Evolutionary conservation across 2,797 vertebrate genomes (phyloP).

Genomic region (Pantherophis alleghaniensis): DNA sequence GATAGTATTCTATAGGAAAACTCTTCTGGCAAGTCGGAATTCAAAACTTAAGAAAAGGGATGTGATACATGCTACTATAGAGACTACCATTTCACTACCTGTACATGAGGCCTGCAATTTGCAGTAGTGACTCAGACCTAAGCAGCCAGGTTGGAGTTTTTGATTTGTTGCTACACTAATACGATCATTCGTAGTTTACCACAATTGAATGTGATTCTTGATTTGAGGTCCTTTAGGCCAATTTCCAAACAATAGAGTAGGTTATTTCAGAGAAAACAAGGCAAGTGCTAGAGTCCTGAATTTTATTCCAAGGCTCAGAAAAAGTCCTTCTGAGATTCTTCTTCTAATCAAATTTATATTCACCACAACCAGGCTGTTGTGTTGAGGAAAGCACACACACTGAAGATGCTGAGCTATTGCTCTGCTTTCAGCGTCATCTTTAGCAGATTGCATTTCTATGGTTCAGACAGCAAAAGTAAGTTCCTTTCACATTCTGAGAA

Average conservation of each 20-base stretch:
- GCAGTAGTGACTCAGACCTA: neutral
- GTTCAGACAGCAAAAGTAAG: neutral
- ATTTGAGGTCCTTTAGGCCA: neutral
- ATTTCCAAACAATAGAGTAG: neutral
- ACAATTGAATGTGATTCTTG: neutral
- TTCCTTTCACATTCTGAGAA: neutral
- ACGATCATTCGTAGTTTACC: neutral
- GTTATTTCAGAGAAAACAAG: neutral
- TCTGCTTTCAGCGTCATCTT: neutral
- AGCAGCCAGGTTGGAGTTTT: neutral
- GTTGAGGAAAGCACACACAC: neutral
- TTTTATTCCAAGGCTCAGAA: neutral
- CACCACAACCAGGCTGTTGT: neutral
- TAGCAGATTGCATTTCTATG: neutral
- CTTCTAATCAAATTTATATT: neutral
- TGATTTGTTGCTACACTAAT: neutral
- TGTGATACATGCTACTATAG: neutral
- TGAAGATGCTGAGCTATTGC: neutral
- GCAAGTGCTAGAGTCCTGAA: neutral
- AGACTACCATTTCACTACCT: neutral
- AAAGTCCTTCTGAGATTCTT: neutral
- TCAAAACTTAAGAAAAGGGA: neutral
- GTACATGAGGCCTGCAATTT: neutral
- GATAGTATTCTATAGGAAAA: neutral
- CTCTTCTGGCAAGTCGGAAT: neutral